Percentiles rank a stretch among this genome's conserved stretches.
Evolutionary conservation across 1,140 invertebrate species (phyloP).

Genomic region (Megalopta genalis): DNA sequence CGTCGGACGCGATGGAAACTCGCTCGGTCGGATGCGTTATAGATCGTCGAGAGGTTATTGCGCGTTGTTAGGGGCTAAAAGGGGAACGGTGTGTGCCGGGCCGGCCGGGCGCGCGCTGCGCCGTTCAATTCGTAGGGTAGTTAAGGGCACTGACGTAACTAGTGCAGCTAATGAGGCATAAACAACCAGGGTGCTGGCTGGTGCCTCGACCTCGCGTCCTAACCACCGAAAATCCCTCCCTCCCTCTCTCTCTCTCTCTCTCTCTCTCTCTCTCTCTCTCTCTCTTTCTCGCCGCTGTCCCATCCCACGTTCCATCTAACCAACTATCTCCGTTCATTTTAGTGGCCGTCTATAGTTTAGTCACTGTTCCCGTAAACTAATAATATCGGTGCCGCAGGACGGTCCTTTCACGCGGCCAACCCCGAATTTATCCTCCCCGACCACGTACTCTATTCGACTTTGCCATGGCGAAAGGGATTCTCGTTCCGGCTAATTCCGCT

Average conservation of each 20-base stretch:
- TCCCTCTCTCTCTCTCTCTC: no score
- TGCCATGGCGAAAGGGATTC: slow-evolving; percentile 6
- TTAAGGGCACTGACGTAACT: slow-evolving; percentile 72
- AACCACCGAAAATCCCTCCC: slow-evolving; percentile 50
- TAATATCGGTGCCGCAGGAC: slow-evolving; percentile 64
- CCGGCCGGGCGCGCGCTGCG: slow-evolving; percentile 12
- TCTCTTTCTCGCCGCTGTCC: neutral
- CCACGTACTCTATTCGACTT: slow-evolving; percentile 4
- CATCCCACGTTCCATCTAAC: slow-evolving; percentile 10
- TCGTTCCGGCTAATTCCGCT: slow-evolving; percentile 30
- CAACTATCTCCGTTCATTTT: slow-evolving; percentile 59
- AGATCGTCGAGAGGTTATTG: slow-evolving; percentile 47
- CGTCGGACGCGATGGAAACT: neutral
- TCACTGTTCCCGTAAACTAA: slow-evolving; percentile 69
- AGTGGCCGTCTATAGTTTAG: slow-evolving; percentile 67
- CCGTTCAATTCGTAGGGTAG: slow-evolving; percentile 68
- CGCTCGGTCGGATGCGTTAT: slow-evolving; percentile 39
- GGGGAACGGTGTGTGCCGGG: neutral
- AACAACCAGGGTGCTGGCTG: slow-evolving; percentile 66
- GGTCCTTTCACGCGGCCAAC: slow-evolving; percentile 64
- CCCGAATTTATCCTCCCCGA: slow-evolving; percentile 62
- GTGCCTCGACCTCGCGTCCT: slow-evolving; percentile 28
- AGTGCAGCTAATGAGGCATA: slow-evolving; percentile 72
- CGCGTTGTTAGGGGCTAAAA: slow-evolving; percentile 48
- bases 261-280: no score